Conservation (phyloP, 1,140 invertebrate genomes). For the Philotrypesis tridentata region DNA sequence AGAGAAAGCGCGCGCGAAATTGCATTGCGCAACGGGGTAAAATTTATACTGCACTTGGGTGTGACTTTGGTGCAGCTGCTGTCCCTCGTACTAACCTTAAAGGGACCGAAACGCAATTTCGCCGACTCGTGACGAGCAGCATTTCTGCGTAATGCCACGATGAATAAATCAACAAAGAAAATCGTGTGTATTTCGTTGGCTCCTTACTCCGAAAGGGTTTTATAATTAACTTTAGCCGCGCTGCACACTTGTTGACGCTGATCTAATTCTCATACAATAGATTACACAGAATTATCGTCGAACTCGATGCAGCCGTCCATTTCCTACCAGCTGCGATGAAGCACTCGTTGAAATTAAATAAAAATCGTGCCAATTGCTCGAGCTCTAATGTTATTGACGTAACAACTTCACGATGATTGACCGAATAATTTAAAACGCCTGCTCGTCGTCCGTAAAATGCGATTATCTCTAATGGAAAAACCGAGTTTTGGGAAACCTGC, state of each 20-base stretch:
- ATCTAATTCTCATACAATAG: too few species aligned
- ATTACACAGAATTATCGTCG: too few species aligned
- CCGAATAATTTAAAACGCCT: not conserved
- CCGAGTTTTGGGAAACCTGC: not conserved
- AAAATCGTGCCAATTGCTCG: too few species aligned
- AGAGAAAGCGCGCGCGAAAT: not conserved
- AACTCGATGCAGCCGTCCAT: not conserved
- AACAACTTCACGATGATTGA: not conserved
- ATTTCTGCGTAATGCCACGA: not conserved
- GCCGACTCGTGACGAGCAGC: not conserved
- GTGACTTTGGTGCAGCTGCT: not conserved
- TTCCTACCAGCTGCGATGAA: not conserved
- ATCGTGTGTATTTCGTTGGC: too few species aligned
- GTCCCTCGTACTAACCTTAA: not conserved
- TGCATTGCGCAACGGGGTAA: not conserved
- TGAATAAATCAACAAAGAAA: not conserved
- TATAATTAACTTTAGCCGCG: too few species aligned
- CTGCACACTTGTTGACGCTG: too few species aligned
- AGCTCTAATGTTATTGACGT: too few species aligned
- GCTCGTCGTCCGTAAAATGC: not conserved
- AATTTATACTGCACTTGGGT: constrained; percentile 8
- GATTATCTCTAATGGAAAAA: constrained; percentile 9
- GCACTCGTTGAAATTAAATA: not conserved
- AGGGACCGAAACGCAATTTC: constrained; percentile 9
- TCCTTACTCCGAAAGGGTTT: too few species aligned